Evolutionary conservation across 2,888 invertebrate genomes (phyloP), one percentile per base, ranked within the genome.

Genomic region (Tuberolachnus salignus): DNA sequence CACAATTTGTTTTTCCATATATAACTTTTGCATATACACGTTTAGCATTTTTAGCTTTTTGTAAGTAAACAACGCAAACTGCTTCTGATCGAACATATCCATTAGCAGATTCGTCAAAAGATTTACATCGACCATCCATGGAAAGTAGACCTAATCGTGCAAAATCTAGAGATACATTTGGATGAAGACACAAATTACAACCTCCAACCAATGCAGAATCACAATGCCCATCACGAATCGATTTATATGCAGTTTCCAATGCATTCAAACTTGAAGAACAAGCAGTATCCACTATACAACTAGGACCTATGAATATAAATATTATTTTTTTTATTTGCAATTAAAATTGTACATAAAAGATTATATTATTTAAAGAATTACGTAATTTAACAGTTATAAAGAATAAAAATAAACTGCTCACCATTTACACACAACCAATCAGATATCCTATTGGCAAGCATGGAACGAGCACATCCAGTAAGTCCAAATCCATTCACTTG

Each of bases 241-340:
- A 89, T 67, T 89, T 88, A 85, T 91, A 93, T 16, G 93, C 94
- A 82, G 92, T 91, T 83, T 97, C 94, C 80, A 97, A 82, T 0
- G 96, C 97, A 83, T 93, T 91, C 82, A 96, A 88, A 11, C 95
- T 94, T 78, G 97, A 97, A n/a, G 95, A 95, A 85, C 97, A 98
- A 0, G 97, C 97, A 0, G 97, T 95, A 86, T 98, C 97, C 13
- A 95, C 88, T 0, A 92, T 89, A 86, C 91, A 94, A 8, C 95
- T 95, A 0, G 97, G 97, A 0, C 97, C 90, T 88, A 83, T 51
- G 42, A 13, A n/a, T 34, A 34, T 34, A 34, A 6, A 34, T 4
- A 34, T 34, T 6, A 34, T 34, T 34, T 34, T 34, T 4, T 6
- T 34, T 34, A 34, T 34, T 34, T 34, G 34, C 6, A 34, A 34